Evolutionary conservation across 1,140 invertebrate genomes (phyloP).

Genomic region (Prorops nasuta): DNA sequence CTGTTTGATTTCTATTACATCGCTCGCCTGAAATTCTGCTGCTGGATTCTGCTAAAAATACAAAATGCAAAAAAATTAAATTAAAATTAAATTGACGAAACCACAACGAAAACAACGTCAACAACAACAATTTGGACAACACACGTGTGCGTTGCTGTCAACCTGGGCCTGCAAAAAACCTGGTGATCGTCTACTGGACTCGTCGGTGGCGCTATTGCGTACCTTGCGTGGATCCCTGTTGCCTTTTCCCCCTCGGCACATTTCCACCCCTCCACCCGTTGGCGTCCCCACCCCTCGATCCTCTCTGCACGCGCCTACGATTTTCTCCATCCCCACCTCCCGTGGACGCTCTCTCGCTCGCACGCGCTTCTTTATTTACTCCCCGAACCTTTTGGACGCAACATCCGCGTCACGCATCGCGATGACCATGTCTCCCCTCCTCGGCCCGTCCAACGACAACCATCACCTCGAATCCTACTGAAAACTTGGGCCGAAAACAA

Average conservation of each 20-base stretch:
- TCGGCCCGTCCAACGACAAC: background rate
- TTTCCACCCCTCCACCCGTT: slow-evolving; percentile 45
- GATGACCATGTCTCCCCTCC: slow-evolving; percentile 25
- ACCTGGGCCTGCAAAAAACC: too few species aligned
- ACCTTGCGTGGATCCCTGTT: too few species aligned
- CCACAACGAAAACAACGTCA: too few species aligned
- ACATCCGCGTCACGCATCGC: slow-evolving; percentile 16
- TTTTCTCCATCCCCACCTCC: slow-evolving; percentile 13
- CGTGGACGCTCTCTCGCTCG: slow-evolving; percentile 2
- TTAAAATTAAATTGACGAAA: too few species aligned
- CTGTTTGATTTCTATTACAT: too few species aligned
- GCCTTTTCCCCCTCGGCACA: slow-evolving; percentile 1
- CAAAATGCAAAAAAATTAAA: too few species aligned
- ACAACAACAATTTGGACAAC: too few species aligned
- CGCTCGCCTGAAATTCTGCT: too few species aligned
- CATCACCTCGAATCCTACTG: background rate
- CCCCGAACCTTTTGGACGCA: slow-evolving; percentile 31
- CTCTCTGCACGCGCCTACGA: slow-evolving; percentile 21
- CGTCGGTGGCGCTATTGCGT: too few species aligned
- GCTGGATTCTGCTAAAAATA: too few species aligned
- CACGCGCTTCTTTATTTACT: slow-evolving; percentile 50
- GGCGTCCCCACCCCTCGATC: slow-evolving; percentile 26
- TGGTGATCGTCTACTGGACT: too few species aligned
- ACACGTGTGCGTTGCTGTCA: too few species aligned
- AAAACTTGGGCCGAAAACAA: background rate